Evolutionary conservation across 2,113 vertebrate species (phyloP).

Genomic region (Tachysurus vachellii): DNA sequence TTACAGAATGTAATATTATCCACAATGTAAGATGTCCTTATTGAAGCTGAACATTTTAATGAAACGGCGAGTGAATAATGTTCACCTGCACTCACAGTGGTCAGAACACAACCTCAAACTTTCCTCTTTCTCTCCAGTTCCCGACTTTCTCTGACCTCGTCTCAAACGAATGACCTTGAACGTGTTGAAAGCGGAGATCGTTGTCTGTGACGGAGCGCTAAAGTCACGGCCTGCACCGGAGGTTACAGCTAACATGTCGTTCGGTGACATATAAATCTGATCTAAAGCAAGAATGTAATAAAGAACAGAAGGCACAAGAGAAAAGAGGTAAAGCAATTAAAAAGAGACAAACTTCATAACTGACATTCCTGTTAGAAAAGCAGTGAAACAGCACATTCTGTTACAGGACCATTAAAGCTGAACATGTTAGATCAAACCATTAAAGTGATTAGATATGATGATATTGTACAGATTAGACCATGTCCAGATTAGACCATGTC

Average conservation of each 20-base stretch:
- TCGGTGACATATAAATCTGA: background rate
- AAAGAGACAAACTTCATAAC: background rate
- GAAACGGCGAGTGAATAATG: background rate
- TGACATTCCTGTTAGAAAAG: background rate
- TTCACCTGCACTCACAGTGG: background rate
- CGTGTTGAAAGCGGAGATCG: background rate
- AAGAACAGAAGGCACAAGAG: background rate
- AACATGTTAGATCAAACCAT: background rate
- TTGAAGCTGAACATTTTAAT: background rate
- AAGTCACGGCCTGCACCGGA: background rate
- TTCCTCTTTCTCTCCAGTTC: background rate
- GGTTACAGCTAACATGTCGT: background rate
- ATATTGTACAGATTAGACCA: too few relatives aligned
- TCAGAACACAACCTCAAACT: background rate
- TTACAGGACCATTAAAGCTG: background rate
- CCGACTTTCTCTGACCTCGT: background rate
- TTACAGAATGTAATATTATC: background rate
- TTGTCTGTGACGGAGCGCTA: background rate
- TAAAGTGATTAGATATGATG: background rate
- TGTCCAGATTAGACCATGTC: background rate
- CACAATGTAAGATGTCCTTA: background rate
- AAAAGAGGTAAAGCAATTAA: background rate
- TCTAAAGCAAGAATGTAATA: background rate
- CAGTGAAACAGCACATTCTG: background rate
- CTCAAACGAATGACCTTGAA: constrained; percentile 23